Evolutionary conservation across 1,140 invertebrate species (phyloP), one percentile per base, ranked within the genome.

Genomic region (Trichomalopsis sarcophagae): DNA sequence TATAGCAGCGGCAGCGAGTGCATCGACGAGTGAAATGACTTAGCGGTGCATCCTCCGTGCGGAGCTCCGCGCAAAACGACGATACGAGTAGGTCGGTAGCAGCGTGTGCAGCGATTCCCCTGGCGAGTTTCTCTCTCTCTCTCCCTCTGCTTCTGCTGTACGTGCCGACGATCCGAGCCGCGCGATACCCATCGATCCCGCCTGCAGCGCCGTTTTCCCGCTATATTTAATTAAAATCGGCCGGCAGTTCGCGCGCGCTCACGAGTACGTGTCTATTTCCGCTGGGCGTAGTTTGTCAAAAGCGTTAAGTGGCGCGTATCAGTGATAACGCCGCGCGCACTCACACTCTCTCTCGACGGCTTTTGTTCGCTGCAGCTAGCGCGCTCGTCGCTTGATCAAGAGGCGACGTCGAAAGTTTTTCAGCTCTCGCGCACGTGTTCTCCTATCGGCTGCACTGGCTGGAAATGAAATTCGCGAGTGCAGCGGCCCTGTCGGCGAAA

Each of bases 151-250:
- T 27, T 7, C 23, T 3, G n/a, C 11, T 27, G n/a, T 73, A 73
- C 69, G 69, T 73, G 69, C 69, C 33, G 69, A 7, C 69, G 69
- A 73, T 73, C 69, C 27, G 69, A 27, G 30, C n/a, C 23, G 33
- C 74, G 74, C 30, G 30, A 75, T 75, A 75, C 40, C 30, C 33
- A 75, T 75, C 40, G 30, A 36, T 44, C 69, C n/a, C 74, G 30
- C 74, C 69, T 71, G 69, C 69, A 62, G 55, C 55, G 17, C 17
- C 55, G 55, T 71, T 71, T 71, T 71, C 69, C 69, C 69, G 69
- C 69, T 44, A 74, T 73, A 81, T 84, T 84, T 73, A 80, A 84
- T 84, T 84, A 80, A 84, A 84, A 84, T 75, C 47, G 66, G 17
- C 33, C 36, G 11, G 30, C 69, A 71, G 23, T 13, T 27, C 36